Evolutionary conservation across 2,888 invertebrate genomes (phyloP), one percentile per base, ranked within the genome.

Genomic region (Eulithis prunata): DNA sequence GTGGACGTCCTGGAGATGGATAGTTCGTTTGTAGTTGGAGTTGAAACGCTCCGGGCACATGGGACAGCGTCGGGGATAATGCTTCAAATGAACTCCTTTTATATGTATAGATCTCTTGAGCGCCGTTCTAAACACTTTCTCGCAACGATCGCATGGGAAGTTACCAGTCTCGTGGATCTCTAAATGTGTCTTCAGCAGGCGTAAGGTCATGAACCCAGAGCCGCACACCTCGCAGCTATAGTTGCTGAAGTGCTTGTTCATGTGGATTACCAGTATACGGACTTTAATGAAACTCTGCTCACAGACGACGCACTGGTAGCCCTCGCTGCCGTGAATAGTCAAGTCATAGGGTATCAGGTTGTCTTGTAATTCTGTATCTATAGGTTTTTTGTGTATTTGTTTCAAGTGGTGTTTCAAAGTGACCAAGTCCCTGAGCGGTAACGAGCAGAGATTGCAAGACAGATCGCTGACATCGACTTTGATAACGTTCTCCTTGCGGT

Each of bases 161-260:
- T 85, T 91, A 0, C 93, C 93, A 10, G 83, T 86, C 63, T 93
- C 92, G 71, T 93, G 93, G 0, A 91, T 90, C 64, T 92, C 91
- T 43, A 92, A 78, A 78, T 93, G 93, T 56, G 90, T 93, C 68
- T 91, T 92, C 21, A 93, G 60, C 0, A 92, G 81, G 0, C 92
- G 78, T 55, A 92, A 69, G 0, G 93, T 93, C 90, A 91, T 90
- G 72, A 92, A 93, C 0, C 87, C 91, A 0, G 92, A 88, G 0
- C 93, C 93, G 52, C 93, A 93, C 6, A 92, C 81, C 62, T 93
- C 93, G 32, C 93, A 93, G 67, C 92, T 92, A 61, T 92, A 93
- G 69, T 92, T 92, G 58, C 87, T 92, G 54, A 93, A 93, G 64
- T 93, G 93, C 0, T 88, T 90, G 65, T 91, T 92, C 93, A 93